phyloP scores from a whole-genome alignment of 2,888 invertebrate species.

The Ellobium chinense region DNA sequence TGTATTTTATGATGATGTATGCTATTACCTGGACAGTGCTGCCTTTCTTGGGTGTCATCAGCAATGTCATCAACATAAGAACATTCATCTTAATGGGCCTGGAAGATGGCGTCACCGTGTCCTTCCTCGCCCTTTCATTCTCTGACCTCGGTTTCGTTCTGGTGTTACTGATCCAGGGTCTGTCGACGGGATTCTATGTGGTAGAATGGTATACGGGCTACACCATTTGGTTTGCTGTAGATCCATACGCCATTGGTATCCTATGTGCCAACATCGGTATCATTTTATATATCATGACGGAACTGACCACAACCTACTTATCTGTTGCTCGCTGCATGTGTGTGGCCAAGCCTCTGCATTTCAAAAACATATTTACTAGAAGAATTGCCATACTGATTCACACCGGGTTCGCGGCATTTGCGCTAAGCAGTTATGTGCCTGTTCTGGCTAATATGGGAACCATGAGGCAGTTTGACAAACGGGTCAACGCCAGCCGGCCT shows the following conservation, averaged over 20 bases:
- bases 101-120: background rate
- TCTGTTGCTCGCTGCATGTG: slow-evolving; percentile 5
- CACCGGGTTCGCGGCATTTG: background rate
- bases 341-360: slow-evolving; percentile 3
- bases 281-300: background rate
- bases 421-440: background rate
- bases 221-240: background rate
- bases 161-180: background rate
- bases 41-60: background rate
- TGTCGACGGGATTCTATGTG: background rate
- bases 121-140: background rate
- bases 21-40: background rate
- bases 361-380: slow-evolving; percentile 17
- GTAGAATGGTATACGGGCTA: background rate
- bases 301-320: slow-evolving; percentile 12
- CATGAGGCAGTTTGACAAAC: background rate
- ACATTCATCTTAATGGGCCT: slow-evolving; percentile 13
- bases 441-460: background rate
- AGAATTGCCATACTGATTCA: background rate
- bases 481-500: background rate
- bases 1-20: background rate
- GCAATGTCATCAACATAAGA: slow-evolving; percentile 15
- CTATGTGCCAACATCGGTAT: background rate
- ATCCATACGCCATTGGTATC: background rate
- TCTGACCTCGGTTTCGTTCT: background rate